phyloP scores from a whole-genome alignment of 2,113 vertebrate species.

The Colinus virginianus region DNA sequence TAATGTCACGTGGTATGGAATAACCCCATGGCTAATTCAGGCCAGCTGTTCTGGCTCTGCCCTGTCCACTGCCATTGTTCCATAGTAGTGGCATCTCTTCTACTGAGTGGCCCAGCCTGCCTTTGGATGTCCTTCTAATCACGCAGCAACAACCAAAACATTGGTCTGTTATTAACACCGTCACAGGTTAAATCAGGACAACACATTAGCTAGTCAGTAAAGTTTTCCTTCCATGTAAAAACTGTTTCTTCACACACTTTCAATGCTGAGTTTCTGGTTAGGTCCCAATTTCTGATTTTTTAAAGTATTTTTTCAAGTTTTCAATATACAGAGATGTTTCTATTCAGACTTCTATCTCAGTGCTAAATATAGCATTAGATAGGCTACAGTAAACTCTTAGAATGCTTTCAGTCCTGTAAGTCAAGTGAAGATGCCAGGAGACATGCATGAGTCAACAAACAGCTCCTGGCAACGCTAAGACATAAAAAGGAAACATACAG shows the following conservation, averaged over 20 bases:
- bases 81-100: neutral
- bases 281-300: neutral
- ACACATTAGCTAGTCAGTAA: neutral
- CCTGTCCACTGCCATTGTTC: neutral
- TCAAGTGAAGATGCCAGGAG: neutral
- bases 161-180: too few relatives aligned
- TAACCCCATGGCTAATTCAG: neutral
- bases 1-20: neutral
- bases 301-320: neutral
- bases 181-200: too few relatives aligned
- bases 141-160: too few relatives aligned
- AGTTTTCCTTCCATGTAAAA: neutral
- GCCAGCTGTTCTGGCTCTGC: neutral
- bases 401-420: neutral
- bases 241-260: neutral
- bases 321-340: neutral
- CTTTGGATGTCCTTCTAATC: too few relatives aligned
- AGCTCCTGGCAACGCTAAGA: neutral
- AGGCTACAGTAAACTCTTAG: neutral
- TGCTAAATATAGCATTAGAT: neutral
- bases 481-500: neutral
- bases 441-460: rapidly evolving
- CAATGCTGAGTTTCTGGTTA: neutral
- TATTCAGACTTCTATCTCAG: neutral
- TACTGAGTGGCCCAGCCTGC: neutral